Conservation (phyloP, 2,113 vertebrate species). For the Semnornis frantzii region DNA sequence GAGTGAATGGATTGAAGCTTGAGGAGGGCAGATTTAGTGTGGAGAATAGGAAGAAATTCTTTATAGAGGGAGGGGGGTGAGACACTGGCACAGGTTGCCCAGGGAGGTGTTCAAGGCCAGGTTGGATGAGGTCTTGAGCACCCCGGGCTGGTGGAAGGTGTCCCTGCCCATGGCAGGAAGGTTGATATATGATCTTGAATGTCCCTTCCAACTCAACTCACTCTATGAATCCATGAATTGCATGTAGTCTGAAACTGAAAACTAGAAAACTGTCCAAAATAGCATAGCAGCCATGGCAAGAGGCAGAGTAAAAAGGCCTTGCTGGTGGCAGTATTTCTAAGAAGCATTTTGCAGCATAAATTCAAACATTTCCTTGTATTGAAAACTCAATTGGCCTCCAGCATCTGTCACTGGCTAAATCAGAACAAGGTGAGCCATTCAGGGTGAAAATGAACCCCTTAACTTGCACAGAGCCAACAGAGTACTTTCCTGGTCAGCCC, state of each 20-base stretch:
- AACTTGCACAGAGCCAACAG: background rate
- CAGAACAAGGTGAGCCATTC: background rate
- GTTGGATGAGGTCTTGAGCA: too few species aligned
- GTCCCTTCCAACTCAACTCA: too few species aligned
- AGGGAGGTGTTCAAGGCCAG: too few species aligned
- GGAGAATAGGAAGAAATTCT: too few species aligned
- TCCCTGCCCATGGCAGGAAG: too few species aligned
- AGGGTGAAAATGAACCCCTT: background rate
- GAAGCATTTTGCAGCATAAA: background rate
- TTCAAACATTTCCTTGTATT: background rate
- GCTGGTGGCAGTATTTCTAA: background rate
- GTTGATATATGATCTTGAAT: too few species aligned
- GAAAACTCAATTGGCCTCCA: background rate
- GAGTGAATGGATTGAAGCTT: too few species aligned
- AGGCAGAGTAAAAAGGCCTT: background rate
- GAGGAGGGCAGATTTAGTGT: too few species aligned
- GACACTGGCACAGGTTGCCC: too few species aligned
- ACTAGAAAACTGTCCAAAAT: background rate
- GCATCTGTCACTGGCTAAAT: background rate
- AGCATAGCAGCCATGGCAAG: background rate
- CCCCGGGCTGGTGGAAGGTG: too few species aligned
- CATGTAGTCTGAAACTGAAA: background rate
- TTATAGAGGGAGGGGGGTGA: too few species aligned
- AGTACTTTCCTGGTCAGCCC: background rate
- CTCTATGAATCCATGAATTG: too few species aligned